These are phyloP conservation scores for Drosophila anceps DNA, from an alignment of 2,888 invertebrate species.

Conservation along the genomic window DNA sequence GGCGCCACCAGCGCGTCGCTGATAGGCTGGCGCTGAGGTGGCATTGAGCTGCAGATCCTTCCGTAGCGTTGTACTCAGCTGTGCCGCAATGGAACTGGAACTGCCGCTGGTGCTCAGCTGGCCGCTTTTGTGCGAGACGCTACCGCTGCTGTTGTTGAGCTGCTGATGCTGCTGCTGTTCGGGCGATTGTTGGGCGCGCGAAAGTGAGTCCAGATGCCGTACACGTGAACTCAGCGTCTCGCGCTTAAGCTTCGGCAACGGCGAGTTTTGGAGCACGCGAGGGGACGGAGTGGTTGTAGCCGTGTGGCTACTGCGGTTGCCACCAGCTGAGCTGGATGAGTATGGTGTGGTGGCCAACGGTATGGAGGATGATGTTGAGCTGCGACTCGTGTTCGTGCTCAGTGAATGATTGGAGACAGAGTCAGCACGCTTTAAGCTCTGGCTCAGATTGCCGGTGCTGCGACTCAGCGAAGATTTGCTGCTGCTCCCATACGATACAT, in stretches of 20 bases:
- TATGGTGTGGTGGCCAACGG: slow-evolving; percentile 83
- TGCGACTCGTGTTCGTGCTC: slow-evolving; percentile 81
- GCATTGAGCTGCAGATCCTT: slow-evolving; percentile 80
- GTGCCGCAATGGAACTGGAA: slow-evolving; percentile 73
- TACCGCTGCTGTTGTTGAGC: slow-evolving; percentile 42
- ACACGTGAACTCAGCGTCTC: slow-evolving; percentile 87
- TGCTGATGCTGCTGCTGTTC: slow-evolving; percentile 50
- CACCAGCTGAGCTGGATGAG: slow-evolving; percentile 71
- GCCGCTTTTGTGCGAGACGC: slow-evolving; percentile 33
- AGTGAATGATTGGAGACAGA: slow-evolving; percentile 84
- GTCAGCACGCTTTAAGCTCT: slow-evolving; percentile 86
- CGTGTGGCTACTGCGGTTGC: slow-evolving; percentile 60
- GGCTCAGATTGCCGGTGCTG: slow-evolving; percentile 84
- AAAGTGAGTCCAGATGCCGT: slow-evolving; percentile 86
- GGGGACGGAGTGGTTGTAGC: slow-evolving; percentile 80
- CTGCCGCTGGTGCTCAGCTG: slow-evolving; percentile 35
- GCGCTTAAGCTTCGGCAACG: slow-evolving; percentile 84
- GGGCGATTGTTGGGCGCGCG: slow-evolving; percentile 83
- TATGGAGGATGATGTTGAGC: slow-evolving; percentile 84
- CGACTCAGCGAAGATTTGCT: slow-evolving; percentile 84
- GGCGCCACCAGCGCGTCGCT: slow-evolving; percentile 41
- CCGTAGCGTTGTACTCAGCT: slow-evolving; percentile 78
- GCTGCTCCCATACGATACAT: slow-evolving; percentile 73
- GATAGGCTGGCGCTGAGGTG: slow-evolving; percentile 56
- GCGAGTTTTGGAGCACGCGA: slow-evolving; percentile 83